Evolutionary conservation across 2,888 invertebrate genomes (phyloP), one percentile per base, ranked within the genome.

Genomic region (Zootermopsis nevadensis): DNA sequence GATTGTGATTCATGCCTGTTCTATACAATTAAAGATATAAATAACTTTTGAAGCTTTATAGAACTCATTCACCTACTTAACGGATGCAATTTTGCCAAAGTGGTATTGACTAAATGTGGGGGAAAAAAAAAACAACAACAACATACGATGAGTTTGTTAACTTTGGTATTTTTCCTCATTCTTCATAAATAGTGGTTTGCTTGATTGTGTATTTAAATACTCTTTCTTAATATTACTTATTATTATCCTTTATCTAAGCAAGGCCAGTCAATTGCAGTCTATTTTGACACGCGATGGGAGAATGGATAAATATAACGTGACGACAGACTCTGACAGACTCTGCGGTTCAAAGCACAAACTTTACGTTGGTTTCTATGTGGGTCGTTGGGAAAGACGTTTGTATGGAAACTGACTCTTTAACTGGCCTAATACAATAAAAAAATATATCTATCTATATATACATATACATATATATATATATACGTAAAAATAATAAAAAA

Each of bases 1-100:
- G 85, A 85, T 85, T 86, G 86, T 86, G 85, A 86, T 86, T 85
- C 84, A 85, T 84, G 83, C 85, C 85, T 86, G 85, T 86, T 86
- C 85, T 85, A n/a, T n/a, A 85, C 85, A 84, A 85, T 85, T 85
- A 85, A 55, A 84, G 85, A 85, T 85, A 85, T 85, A 86, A 85
- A 84, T 84, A 85, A 85, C 83, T 86, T 86, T 85, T 83, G 85
- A 86, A 85, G 85, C 86, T 86, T 85, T 85, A 85, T 85, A 86
- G 85, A 85, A 85, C 84, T 83, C 80, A 82, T 85, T 85, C 85
- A 86, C 84, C 83, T 84, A 85, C 84, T 86, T 85, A 84, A 85
- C 83, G 85, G 85, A 85, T 84, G 85, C 85, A 85, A 85, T 85
- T 85, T 85, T 80, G 83, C 85, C 85, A 84, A 85, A 85, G 83